Evolutionary conservation across 2,797 vertebrate species (phyloP).

Genomic region (Zenarchopterus dispar): DNA sequence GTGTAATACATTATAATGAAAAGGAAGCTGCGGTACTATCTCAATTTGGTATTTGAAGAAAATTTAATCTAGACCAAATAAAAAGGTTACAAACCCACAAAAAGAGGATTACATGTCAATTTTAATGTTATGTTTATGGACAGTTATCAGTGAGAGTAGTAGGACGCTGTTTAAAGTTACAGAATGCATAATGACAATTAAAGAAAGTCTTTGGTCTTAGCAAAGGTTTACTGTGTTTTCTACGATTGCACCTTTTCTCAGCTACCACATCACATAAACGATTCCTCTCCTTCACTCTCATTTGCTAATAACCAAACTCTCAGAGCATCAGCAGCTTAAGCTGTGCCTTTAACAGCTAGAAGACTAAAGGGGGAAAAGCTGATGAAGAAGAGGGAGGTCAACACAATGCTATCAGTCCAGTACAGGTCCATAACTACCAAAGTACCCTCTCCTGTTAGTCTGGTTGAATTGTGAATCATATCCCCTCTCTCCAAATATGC

Average conservation of each 20-base stretch:
- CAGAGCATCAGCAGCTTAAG: slow-evolving; percentile 68
- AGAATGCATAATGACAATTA: no score
- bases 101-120: no score
- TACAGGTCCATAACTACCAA: slow-evolving; percentile 78
- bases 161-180: slow-evolving; percentile 40
- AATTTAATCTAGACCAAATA: no score
- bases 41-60: no score
- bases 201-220: no score
- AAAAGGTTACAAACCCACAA: no score
- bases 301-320: slow-evolving; percentile 61
- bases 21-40: no score
- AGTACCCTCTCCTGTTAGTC: slow-evolving; percentile 68
- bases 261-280: slow-evolving; percentile 59
- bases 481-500: slow-evolving; percentile 59
- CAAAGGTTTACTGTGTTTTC: slow-evolving; percentile 42
- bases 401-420: slow-evolving; percentile 79
- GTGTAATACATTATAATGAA: no score
- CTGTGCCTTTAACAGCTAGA: slow-evolving; percentile 65
- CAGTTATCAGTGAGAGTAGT: slow-evolving; percentile 29
- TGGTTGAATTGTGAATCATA: slow-evolving; percentile 65
- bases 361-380: slow-evolving; percentile 56
- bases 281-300: slow-evolving; percentile 38
- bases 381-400: slow-evolving; percentile 68
- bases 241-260: slow-evolving; percentile 38
- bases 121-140: no score